Base-by-base conservation (phyloP, 2,113 vertebrate genomes). In the Terrapene triunguis region DNA sequence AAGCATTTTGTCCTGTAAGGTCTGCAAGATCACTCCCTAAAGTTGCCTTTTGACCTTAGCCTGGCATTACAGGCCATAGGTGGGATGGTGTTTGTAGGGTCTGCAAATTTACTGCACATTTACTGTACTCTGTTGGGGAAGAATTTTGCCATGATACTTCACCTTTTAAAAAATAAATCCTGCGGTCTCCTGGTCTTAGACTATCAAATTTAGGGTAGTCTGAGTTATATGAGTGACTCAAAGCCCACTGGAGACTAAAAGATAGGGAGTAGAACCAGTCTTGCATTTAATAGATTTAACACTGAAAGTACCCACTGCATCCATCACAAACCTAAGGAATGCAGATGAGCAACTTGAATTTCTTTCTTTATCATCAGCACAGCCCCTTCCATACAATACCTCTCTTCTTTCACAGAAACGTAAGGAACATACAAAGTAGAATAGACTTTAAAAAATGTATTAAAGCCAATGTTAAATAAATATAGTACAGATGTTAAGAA, bases 21-120 rank as follows among this genome's bases (percentile, higher is more conserved):
- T 76, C 27, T 91, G 72, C 47, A 53, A 94, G 79, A 53, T 91
- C 62, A 62, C 5, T 88, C 88, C 74, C 65, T 24, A 65, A 74
- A 91, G 44, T 44, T 44, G 29, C 35, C 78, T 91, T 87, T 25
- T 90, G 57, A 25, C 82, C 86, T 65, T 78, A 35, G 13, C 65
- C 72, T 91, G 0, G 0, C 47, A 44, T 84, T n/a, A 44, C 65
- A 80, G 85, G 38, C 55, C 25, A 0, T 51, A 51, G 38, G 50
- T 84, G 69, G 87, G 85, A 44, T 0, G 1, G 5, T 88, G 25
- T 82, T 88, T 92, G 78, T 79, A 47, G 80, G 84, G 50, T 65
- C 79, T 87, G 86, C 76, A 87, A 59, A 44, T 44, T 44, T 44
- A 69, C 94, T 89, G 54, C 14, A 88, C 42, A 83, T 89, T 89